Evolutionary conservation across 2,888 invertebrate species (phyloP).

Genomic region (Lithodes maja): DNA sequence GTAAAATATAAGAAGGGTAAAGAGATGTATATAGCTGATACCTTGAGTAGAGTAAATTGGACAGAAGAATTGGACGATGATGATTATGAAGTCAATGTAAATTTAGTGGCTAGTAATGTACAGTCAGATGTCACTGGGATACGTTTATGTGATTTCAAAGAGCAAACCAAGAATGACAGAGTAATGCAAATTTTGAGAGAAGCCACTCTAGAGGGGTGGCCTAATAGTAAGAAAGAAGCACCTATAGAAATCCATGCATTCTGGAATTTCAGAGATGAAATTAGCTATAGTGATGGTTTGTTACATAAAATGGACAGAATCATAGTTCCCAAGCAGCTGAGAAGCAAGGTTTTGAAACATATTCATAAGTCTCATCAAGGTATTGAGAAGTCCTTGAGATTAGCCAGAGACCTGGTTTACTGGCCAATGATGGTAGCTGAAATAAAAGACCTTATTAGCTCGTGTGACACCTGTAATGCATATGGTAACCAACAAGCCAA

Average conservation of each 20-base stretch:
- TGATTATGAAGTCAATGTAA: neutral
- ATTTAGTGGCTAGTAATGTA: neutral
- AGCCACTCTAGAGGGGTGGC: constrained; percentile 25
- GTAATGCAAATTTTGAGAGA: neutral
- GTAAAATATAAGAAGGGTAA: constrained; percentile 20
- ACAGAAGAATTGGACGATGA: constrained; percentile 4
- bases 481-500: constrained; percentile 14
- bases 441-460: neutral
- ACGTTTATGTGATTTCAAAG: neutral
- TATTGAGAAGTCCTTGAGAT: constrained; percentile 23
- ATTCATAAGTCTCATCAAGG: constrained; percentile 35
- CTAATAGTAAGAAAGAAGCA: constrained; percentile 10
- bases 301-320: constrained; percentile 28
- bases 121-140: neutral
- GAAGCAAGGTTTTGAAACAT: constrained; percentile 6
- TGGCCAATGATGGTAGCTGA: constrained; percentile 13
- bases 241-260: constrained; percentile 12
- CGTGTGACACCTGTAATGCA: constrained; percentile 35
- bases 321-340: constrained; percentile 16
- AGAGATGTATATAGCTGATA: constrained; percentile 27
- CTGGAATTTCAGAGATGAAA: neutral
- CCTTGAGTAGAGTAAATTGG: constrained; percentile 17
- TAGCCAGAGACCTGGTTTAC: constrained; percentile 8
- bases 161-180: neutral
- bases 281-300: constrained; percentile 9